These are phyloP conservation scores for Chunga burmeisteri DNA, from an alignment of 2,113 vertebrate species.

Conservation along the genomic window DNA sequence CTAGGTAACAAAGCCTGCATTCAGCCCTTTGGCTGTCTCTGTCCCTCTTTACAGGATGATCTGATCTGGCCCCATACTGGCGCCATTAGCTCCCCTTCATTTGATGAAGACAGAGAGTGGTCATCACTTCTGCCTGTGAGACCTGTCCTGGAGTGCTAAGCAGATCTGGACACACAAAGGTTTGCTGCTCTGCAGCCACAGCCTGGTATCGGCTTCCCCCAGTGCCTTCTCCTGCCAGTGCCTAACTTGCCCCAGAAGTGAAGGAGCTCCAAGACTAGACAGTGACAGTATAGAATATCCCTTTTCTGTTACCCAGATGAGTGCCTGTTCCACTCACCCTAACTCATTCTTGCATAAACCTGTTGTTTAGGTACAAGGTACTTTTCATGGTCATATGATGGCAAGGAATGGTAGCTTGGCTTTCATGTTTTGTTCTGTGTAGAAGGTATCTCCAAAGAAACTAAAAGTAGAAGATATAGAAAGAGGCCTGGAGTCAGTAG, in stretches of 20 bases:
- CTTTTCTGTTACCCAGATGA: background rate
- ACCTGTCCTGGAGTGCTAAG: background rate
- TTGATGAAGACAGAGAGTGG: background rate
- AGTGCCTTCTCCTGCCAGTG: background rate
- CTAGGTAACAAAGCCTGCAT: background rate
- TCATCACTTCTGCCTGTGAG: background rate
- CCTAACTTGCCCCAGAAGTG: background rate
- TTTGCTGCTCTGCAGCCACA: background rate
- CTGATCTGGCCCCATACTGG: background rate
- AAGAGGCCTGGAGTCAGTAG: background rate
- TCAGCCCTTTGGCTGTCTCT: background rate
- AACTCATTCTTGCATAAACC: background rate
- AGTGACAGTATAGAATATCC: background rate
- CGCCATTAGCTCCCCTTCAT: background rate
- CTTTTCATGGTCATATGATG: background rate
- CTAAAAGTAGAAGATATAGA: background rate
- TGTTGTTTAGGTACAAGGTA: background rate
- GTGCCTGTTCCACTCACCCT: background rate
- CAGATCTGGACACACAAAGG: background rate
- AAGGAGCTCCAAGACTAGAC: background rate
- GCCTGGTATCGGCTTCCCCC: background rate
- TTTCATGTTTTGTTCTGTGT: background rate
- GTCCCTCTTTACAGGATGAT: background rate
- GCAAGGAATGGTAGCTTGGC: background rate
- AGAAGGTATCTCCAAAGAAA: background rate